A percentile compares a stretch with the other conserved stretches of the same genome.
phyloP scores from a whole-genome alignment of 1,140 invertebrate genomes.

The Lysiphlebus fabarum region DNA sequence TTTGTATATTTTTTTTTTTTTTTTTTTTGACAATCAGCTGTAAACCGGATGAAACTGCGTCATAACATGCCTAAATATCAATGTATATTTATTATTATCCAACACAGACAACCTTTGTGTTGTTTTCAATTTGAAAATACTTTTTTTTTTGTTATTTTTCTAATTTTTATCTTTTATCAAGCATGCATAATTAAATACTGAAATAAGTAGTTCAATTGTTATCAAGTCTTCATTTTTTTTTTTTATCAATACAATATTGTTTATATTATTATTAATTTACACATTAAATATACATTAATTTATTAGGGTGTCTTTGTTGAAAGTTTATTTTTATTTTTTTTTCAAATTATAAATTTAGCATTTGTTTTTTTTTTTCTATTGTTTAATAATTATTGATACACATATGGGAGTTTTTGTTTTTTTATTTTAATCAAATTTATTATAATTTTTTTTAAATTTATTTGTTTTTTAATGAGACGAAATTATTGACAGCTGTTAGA shows the following conservation, averaged over 20 bases:
- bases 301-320: conserved; percentile 20
- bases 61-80: conserved; percentile 12
- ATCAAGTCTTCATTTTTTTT: no score
- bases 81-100: background rate
- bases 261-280: conserved; percentile 18
- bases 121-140: conserved; percentile 1
- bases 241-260: no score
- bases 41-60: conserved; percentile 18
- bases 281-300: conserved; percentile 21
- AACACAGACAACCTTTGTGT: conserved; percentile 2
- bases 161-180: background rate
- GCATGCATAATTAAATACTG: no score
- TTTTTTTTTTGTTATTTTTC: background rate
- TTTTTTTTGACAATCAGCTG: conserved; percentile 11
- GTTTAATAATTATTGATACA: background rate
- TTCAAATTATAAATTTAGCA: conserved; percentile 4
- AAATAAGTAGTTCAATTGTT: no score
- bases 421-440: no score
- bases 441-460: background rate
- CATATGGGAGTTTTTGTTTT: no score
- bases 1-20: background rate
- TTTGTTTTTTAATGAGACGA: background rate
- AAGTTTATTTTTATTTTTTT: conserved; percentile 11
- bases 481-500: background rate
- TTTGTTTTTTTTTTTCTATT: background rate